These are phyloP conservation scores for Drosophila guanche DNA, from an alignment of 1,140 invertebrate genomes.

Conservation along the genomic window DNA sequence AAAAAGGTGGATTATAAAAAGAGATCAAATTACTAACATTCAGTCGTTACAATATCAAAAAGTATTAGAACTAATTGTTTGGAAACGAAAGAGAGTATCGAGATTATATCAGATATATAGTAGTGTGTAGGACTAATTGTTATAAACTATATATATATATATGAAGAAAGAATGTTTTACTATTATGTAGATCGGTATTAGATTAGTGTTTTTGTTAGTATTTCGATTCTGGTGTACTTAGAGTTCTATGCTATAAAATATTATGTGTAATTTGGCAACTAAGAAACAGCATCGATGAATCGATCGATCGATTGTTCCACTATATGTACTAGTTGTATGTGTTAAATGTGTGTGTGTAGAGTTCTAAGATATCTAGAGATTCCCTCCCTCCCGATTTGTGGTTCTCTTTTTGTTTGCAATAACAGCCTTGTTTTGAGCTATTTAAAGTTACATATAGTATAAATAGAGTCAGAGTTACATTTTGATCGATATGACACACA, in stretches of 20 bases:
- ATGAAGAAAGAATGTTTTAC: slow-evolving; percentile 45
- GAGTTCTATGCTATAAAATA: slow-evolving; percentile 38
- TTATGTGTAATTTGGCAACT: slow-evolving; percentile 55
- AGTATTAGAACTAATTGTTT: slow-evolving; percentile 43
- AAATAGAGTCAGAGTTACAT: slow-evolving; percentile 52
- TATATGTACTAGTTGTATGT: slow-evolving; percentile 42
- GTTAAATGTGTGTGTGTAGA: slow-evolving; percentile 26
- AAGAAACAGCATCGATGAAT: slow-evolving; percentile 41
- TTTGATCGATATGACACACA: slow-evolving; percentile 58
- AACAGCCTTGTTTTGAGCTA: slow-evolving; percentile 75
- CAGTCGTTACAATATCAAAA: slow-evolving; percentile 20
- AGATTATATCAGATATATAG: slow-evolving; percentile 48
- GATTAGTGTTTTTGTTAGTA: slow-evolving; percentile 19
- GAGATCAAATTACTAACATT: slow-evolving; percentile 68
- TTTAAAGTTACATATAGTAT: slow-evolving; percentile 10
- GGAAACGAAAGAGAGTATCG: slow-evolving; percentile 37
- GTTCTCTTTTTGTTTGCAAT: slow-evolving; percentile 29
- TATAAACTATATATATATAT: slow-evolving; percentile 50
- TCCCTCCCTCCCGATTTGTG: slow-evolving; percentile 9
- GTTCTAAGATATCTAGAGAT: slow-evolving; percentile 43
- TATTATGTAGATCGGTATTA: slow-evolving; percentile 29
- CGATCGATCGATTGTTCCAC: slow-evolving; percentile 39
- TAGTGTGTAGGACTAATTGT: slow-evolving; percentile 26
- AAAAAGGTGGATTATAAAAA: slow-evolving; percentile 83
- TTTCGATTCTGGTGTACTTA: slow-evolving; percentile 55